Evolutionary conservation across 2,797 vertebrate species (phyloP).

Genomic region (Bufotes viridis): DNA sequence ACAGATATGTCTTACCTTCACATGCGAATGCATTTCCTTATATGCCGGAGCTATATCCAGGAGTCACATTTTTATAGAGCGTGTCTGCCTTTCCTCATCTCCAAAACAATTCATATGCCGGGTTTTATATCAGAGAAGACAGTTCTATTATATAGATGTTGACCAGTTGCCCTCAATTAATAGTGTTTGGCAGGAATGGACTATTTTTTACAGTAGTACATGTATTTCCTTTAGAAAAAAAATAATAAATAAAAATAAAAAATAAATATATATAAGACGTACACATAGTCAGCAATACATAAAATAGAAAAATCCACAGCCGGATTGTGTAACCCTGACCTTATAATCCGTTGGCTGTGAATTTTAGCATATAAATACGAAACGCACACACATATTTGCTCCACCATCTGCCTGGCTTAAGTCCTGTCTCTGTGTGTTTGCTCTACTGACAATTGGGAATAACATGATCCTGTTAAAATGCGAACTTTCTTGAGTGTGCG

Average conservation of each 20-base stretch:
- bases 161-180: constrained; percentile 59
- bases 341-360: constrained; percentile 55
- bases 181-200: constrained; percentile 47
- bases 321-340: constrained; percentile 40
- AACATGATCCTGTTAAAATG: background rate
- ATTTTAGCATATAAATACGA: constrained; percentile 48
- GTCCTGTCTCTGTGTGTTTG: constrained; percentile 11
- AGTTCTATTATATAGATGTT: constrained; percentile 60
- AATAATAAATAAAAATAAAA: background rate
- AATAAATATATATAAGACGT: background rate
- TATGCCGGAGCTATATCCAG: constrained; percentile 11
- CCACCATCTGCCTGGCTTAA: constrained; percentile 43
- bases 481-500: background rate
- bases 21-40: constrained; percentile 36
- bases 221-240: constrained; percentile 22
- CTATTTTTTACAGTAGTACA: constrained; percentile 37
- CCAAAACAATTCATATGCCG: constrained; percentile 45
- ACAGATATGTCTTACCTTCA: constrained; percentile 46
- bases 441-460: constrained; percentile 28
- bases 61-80: constrained; percentile 35
- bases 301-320: constrained; percentile 51
- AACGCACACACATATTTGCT: constrained; percentile 36
- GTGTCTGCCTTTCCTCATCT: constrained; percentile 27
- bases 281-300: constrained; percentile 31
- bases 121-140: constrained; percentile 57